Percentiles rank a stretch among this genome's conserved stretches.
These are phyloP conservation scores for Cecidostiba fungosa DNA, from an alignment of 2,888 invertebrate genomes.

Conservation along the genomic window DNA sequence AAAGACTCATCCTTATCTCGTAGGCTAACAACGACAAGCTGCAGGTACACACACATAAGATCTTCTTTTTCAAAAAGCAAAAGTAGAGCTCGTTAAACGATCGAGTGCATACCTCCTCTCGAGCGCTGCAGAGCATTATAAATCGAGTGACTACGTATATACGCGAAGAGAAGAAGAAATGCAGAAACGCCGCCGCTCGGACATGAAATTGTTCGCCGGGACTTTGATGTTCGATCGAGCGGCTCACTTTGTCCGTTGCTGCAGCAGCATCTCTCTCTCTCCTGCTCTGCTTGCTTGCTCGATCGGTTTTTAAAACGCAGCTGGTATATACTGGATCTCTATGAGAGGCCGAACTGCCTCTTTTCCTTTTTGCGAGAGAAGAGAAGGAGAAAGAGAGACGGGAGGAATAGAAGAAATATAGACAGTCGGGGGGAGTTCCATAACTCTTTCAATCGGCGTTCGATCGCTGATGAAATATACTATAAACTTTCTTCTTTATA, in stretches of 20 bases:
- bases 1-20: no score
- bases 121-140: slow-evolving; percentile 46
- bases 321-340: not conserved
- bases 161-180: slow-evolving; percentile 16
- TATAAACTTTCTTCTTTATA: slow-evolving; percentile 41
- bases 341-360: slow-evolving; percentile 23
- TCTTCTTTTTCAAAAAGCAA: slow-evolving; percentile 27
- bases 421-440: slow-evolving; percentile 35
- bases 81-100: slow-evolving; percentile 47
- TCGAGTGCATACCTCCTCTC: slow-evolving; percentile 1
- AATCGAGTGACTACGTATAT: slow-evolving; percentile 24
- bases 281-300: slow-evolving; percentile 9
- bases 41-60: not conserved
- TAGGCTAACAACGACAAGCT: no score
- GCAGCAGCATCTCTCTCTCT: not conserved
- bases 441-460: slow-evolving; percentile 61
- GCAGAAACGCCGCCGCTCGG: slow-evolving; percentile 32
- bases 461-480: slow-evolving; percentile 59
- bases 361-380: slow-evolving; percentile 31
- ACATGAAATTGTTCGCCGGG: slow-evolving; percentile 53
- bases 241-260: slow-evolving; percentile 41
- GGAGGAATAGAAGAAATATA: not conserved
- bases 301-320: slow-evolving; percentile 40
- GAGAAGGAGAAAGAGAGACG: not conserved
- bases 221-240: slow-evolving; percentile 59